A percentile compares a stretch with the other conserved stretches of the same genome.
Evolutionary conservation across 53 echinoderm and acorn worm species (phyloP).

Genomic region (Hippasteria phrygiana): DNA sequence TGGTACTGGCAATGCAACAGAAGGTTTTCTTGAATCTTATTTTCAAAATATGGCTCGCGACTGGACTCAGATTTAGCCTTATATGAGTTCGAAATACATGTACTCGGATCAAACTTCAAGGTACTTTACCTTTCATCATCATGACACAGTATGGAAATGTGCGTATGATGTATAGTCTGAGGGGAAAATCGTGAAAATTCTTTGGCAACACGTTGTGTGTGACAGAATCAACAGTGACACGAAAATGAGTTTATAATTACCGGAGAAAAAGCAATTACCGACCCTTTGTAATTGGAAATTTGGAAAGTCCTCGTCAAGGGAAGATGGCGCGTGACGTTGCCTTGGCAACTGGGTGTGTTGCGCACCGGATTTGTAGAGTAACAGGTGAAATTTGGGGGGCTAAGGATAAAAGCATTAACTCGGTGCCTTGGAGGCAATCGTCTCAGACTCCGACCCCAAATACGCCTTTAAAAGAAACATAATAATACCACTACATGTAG

Average conservation of each 20-base stretch:
- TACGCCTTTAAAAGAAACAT: slow-evolving; percentile 12
- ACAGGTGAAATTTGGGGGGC: neutral
- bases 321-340: slow-evolving; percentile 51
- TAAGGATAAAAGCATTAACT: slow-evolving; percentile 20
- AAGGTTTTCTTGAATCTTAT: too few species aligned
- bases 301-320: neutral
- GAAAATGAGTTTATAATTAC: slow-evolving; percentile 53
- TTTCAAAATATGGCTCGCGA: too few species aligned
- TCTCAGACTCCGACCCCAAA: neutral
- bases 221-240: slow-evolving; percentile 33
- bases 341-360: slow-evolving; percentile 14
- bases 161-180: neutral
- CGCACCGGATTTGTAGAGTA: slow-evolving; percentile 18
- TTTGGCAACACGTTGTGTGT: neutral
- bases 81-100: too few species aligned
- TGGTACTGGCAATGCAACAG: too few species aligned
- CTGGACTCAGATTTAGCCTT: too few species aligned
- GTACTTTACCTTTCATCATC: neutral
- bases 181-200: neutral
- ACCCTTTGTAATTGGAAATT: slow-evolving; percentile 25
- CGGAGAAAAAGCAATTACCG: slow-evolving; percentile 36
- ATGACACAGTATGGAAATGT: neutral
- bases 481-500: neutral
- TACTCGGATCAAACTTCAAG: too few species aligned
- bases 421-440: slow-evolving; percentile 27